A percentile compares a stretch with the other conserved stretches of the same genome.
These are phyloP conservation scores for Drosophila longiperda DNA, from an alignment of 2,888 invertebrate genomes.

Conservation along the genomic window DNA sequence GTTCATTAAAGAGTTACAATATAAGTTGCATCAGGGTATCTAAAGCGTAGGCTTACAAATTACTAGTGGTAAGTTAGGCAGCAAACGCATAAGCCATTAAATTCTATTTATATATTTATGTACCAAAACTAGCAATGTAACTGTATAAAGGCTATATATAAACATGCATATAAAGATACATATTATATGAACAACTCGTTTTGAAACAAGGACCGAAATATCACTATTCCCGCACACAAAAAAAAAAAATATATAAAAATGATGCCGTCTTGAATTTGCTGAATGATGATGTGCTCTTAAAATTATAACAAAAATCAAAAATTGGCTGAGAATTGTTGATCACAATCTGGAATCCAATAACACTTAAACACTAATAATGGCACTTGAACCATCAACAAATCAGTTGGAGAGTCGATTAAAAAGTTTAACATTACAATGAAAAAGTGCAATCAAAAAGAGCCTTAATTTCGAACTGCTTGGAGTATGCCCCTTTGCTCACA, in stretches of 20 bases:
- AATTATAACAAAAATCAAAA: not conserved
- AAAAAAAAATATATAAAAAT: not conserved
- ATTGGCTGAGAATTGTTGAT: constrained; percentile 18
- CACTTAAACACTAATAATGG: not conserved
- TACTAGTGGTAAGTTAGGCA: constrained; percentile 56
- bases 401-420: not conserved
- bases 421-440: not conserved
- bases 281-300: constrained; percentile 23
- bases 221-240: not conserved
- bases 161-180: not conserved
- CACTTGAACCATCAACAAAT: not conserved
- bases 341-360: constrained; percentile 1
- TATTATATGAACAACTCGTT: constrained; percentile 44
- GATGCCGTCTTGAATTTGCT: constrained; percentile 59
- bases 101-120: constrained; percentile 9
- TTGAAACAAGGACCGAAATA: constrained; percentile 63
- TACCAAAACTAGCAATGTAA: not conserved
- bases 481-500: constrained; percentile 67
- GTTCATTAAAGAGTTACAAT: constrained; percentile 23
- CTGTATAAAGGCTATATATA: constrained; percentile 5
- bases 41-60: constrained; percentile 62
- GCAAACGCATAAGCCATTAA: constrained; percentile 17
- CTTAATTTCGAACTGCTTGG: constrained; percentile 55
- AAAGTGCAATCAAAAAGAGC: constrained; percentile 21
- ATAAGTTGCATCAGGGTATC: constrained; percentile 71